Percentiles rank a stretch among this genome's conserved stretches.
These are phyloP conservation scores for Limnodromus scolopaceus DNA, from an alignment of 2,797 vertebrate species.

Conservation along the genomic window DNA sequence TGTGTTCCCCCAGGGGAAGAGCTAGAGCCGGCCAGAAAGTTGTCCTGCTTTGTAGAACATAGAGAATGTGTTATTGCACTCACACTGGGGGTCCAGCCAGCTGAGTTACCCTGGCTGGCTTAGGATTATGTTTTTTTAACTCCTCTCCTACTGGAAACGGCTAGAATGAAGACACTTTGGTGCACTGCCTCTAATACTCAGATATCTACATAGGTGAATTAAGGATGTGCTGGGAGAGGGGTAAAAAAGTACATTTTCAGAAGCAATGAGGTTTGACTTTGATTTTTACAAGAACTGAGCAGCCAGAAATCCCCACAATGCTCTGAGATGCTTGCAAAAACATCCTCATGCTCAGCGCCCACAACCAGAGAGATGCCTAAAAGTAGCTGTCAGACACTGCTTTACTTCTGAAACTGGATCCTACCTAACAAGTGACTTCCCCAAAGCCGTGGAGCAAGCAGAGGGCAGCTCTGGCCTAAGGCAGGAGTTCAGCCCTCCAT, in stretches of 20 bases:
- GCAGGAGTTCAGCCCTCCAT: not conserved
- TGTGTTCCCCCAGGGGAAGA: not conserved
- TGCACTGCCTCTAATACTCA: not conserved
- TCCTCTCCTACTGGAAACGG: not conserved
- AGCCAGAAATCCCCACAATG: not conserved
- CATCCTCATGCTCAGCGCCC: not conserved
- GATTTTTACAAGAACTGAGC: not conserved
- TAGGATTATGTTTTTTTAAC: not conserved
- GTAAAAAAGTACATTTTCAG: not conserved
- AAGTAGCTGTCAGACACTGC: not conserved
- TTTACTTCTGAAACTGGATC: not conserved
- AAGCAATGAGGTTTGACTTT: not conserved
- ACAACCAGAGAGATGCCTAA: not conserved
- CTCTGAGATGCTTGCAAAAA: not conserved
- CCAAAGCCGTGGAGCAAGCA: not conserved
- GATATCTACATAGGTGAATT: fast-evolving
- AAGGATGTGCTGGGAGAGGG: not conserved
- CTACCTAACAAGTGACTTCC: not conserved
- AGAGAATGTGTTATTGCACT: not conserved
- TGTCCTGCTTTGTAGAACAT: fast-evolving
- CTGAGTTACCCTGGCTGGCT: not conserved
- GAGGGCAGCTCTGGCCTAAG: not conserved
- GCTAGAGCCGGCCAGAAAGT: not conserved
- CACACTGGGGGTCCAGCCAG: not conserved
- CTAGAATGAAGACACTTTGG: not conserved